Conservation (phyloP, 2,113 vertebrate genomes). For the Hippocampus mohnikei region DNA sequence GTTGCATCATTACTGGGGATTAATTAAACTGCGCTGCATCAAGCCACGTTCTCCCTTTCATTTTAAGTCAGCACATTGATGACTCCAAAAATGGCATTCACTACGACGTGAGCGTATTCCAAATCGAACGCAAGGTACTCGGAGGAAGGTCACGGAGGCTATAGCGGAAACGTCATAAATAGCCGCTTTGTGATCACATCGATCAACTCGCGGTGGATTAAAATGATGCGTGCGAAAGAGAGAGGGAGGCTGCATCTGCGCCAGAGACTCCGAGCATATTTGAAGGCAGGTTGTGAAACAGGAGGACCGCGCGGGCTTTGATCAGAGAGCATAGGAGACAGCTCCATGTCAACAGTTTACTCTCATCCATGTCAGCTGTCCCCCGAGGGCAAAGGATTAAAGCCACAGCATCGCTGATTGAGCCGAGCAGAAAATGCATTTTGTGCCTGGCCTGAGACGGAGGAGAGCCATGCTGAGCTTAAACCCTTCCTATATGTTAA, state of each 20-base stretch:
- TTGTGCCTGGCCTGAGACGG: constrained; percentile 37
- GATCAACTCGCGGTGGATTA: constrained; percentile 34
- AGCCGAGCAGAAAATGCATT: constrained; percentile 56
- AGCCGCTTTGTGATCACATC: constrained; percentile 29
- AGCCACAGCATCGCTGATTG: constrained; percentile 62
- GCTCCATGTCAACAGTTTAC: constrained; percentile 74
- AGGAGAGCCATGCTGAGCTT: constrained; percentile 22
- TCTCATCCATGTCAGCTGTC: constrained; percentile 69
- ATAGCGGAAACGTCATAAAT: constrained; percentile 28
- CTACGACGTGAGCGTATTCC: constrained; percentile 15
- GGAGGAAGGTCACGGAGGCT: constrained; percentile 27
- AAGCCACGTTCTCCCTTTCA: constrained; percentile 55
- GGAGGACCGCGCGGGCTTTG: constrained; percentile 63
- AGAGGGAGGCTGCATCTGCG: constrained; percentile 27
- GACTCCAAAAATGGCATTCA: constrained; percentile 27
- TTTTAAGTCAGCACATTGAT: constrained; percentile 27
- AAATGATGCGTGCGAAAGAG: constrained; percentile 34
- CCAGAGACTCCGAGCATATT: constrained; percentile 47
- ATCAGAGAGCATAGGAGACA: constrained; percentile 71
- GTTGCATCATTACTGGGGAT: constrained; percentile 79
- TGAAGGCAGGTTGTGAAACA: constrained; percentile 66
- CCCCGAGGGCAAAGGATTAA: constrained; percentile 69
- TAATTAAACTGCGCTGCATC: constrained; percentile 72
- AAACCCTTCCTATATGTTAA: constrained; percentile 18
- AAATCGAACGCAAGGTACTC: constrained; percentile 31